Conservation (phyloP, 2,113 vertebrate species). For the Hippocampus guttulatus region DNA sequence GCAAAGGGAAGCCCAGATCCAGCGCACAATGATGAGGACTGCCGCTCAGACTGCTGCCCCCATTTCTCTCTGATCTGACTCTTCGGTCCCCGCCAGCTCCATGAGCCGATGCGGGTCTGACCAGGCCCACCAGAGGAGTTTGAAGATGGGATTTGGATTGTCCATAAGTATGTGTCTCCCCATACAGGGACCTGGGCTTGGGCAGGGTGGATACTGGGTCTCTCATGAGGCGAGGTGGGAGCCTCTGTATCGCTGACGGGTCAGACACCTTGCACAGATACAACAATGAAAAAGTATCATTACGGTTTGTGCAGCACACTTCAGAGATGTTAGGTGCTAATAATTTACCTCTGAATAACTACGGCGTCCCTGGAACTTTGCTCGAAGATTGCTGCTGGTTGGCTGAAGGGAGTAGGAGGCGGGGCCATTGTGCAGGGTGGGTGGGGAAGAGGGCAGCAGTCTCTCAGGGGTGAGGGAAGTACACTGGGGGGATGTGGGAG, state of each 20-base stretch:
- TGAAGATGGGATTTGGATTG: slow-evolving; percentile 43
- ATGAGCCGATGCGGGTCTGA: slow-evolving; percentile 58
- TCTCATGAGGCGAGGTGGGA: slow-evolving; percentile 68
- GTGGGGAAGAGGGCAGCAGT: slow-evolving; percentile 51
- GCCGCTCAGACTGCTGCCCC: slow-evolving; percentile 60
- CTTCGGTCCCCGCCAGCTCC: slow-evolving; percentile 43
- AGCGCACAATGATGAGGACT: slow-evolving; percentile 68
- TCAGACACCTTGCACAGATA: slow-evolving; percentile 75
- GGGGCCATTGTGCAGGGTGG: slow-evolving; percentile 62
- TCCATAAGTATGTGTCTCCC: slow-evolving; percentile 51
- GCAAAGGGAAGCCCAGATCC: slow-evolving; percentile 70
- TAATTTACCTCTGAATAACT: slow-evolving; percentile 82
- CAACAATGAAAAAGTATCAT: not conserved
- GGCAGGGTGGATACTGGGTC: slow-evolving; percentile 82
- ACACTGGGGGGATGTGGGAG: slow-evolving; percentile 60
- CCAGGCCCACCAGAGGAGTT: slow-evolving; percentile 30
- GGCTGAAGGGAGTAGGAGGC: slow-evolving; percentile 73
- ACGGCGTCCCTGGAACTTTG: slow-evolving; percentile 86
- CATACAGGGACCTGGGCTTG: slow-evolving; percentile 78
- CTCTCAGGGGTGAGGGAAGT: slow-evolving; percentile 53
- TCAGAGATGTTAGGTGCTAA: not conserved
- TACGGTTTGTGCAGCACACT: not conserved
- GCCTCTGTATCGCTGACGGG: slow-evolving; percentile 69
- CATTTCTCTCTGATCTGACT: slow-evolving; percentile 40
- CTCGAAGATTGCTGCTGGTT: slow-evolving; percentile 78